Conservation (phyloP, 1,140 invertebrate genomes). For the Drosophila yakuba region DNA sequence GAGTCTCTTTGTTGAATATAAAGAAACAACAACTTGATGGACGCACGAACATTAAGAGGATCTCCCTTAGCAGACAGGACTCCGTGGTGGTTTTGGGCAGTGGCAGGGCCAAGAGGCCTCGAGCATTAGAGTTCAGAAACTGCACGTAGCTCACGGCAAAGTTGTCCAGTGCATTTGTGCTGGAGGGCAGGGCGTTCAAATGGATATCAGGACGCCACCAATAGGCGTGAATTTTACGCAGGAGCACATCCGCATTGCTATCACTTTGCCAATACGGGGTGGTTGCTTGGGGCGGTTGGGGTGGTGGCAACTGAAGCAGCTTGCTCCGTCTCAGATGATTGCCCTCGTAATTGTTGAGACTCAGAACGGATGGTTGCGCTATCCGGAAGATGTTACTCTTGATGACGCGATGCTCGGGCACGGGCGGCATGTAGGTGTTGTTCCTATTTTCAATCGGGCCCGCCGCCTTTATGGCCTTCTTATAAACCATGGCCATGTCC, state of each 20-base stretch:
- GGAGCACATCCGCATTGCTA: slow-evolving; percentile 3
- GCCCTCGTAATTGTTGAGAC: neutral
- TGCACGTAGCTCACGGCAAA: slow-evolving; percentile 58
- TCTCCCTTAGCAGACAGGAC: slow-evolving; percentile 67
- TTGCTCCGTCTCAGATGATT: neutral
- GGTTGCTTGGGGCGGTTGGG: neutral
- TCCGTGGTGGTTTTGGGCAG: slow-evolving; percentile 63
- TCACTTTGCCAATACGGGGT: neutral
- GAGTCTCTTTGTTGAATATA: slow-evolving; percentile 13
- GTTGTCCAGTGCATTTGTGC: slow-evolving; percentile 35
- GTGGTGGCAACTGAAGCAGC: slow-evolving; percentile 6
- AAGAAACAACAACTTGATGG: slow-evolving; percentile 73
- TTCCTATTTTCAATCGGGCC: neutral
- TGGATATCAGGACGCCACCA: slow-evolving; percentile 61
- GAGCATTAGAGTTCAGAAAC: slow-evolving; percentile 27
- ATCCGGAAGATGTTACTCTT: slow-evolving; percentile 1
- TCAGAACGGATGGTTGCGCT: neutral
- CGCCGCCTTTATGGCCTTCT: neutral
- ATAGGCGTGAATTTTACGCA: slow-evolving; percentile 33
- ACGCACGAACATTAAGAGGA: slow-evolving; percentile 75
- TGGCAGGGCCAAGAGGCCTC: slow-evolving; percentile 18
- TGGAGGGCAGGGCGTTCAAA: slow-evolving; percentile 12
- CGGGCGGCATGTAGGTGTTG: slow-evolving; percentile 9
- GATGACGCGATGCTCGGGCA: neutral
- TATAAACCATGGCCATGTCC: slow-evolving; percentile 29